A percentile compares a stretch with the other conserved stretches of the same genome.
These are phyloP conservation scores for Oenanthe oenanthe DNA, from an alignment of 2,113 vertebrate species.

Conservation along the genomic window DNA sequence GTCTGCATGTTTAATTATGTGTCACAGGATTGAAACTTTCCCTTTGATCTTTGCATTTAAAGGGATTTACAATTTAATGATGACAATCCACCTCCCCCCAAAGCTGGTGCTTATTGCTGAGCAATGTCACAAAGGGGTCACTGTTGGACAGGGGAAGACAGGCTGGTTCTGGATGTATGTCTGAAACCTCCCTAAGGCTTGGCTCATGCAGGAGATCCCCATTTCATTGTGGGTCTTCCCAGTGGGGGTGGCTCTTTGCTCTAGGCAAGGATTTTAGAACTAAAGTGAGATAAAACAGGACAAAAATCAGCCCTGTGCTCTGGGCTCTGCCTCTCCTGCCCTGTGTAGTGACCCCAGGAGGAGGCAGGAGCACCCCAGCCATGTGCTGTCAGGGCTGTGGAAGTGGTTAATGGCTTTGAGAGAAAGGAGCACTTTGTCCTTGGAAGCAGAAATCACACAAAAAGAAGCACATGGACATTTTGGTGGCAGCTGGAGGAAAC, in stretches of 20 bases:
- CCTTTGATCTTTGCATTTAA: slow-evolving; percentile 78
- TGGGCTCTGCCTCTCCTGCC: background rate
- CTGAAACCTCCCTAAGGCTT: background rate
- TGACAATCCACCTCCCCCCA: slow-evolving; percentile 7
- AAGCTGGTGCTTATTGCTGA: slow-evolving; percentile 38
- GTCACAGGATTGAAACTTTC: slow-evolving; percentile 73
- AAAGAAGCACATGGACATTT: background rate
- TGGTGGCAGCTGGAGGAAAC: background rate
- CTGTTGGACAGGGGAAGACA: background rate
- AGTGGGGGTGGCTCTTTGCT: background rate
- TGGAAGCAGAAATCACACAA: background rate
- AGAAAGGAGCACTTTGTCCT: background rate
- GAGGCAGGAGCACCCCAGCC: background rate
- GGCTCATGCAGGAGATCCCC: background rate
- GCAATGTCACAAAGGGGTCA: slow-evolving; percentile 23
- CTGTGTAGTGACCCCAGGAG: background rate
- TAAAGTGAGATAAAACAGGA: background rate
- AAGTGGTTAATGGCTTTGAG: accelerated
- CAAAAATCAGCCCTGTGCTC: background rate
- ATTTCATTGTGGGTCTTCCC: background rate
- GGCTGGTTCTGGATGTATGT: background rate
- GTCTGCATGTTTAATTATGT: slow-evolving; percentile 78
- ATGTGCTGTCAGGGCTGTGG: accelerated
- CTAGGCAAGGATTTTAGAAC: background rate
- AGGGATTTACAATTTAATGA: slow-evolving; percentile 75